Evolutionary conservation across 2,888 invertebrate genomes (phyloP).

Genomic region (Julus scandinavius): DNA sequence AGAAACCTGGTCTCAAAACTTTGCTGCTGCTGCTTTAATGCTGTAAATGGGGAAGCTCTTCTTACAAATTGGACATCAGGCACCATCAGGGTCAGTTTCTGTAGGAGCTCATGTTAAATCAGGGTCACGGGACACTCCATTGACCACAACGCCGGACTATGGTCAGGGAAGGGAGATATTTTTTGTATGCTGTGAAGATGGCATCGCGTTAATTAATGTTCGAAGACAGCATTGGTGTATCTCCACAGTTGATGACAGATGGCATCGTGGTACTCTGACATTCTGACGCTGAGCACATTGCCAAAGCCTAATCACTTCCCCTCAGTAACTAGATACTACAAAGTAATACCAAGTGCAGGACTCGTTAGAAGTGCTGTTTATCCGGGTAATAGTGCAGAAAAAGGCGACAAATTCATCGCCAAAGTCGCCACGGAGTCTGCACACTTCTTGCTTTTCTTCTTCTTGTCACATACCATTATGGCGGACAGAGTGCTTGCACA

Average conservation of each 20-base stretch:
- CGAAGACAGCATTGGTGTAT: background rate
- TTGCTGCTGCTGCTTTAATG: too few relatives aligned
- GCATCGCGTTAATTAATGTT: slow-evolving; percentile 3
- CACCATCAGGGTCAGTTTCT: background rate
- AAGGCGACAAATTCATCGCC: slow-evolving; percentile 51
- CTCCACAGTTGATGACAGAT: slow-evolving; percentile 30
- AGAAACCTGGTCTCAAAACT: too few relatives aligned
- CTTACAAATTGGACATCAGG: too few relatives aligned
- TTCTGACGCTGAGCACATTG: slow-evolving; percentile 19
- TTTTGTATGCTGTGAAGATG: background rate
- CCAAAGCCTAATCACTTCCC: slow-evolving; percentile 53
- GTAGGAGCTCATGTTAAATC: background rate
- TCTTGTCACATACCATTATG: slow-evolving; percentile 48
- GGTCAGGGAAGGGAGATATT: background rate
- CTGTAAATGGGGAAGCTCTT: too few relatives aligned
- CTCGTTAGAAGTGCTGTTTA: background rate
- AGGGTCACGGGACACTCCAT: background rate
- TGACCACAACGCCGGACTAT: slow-evolving; percentile 3
- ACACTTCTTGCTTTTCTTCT: background rate
- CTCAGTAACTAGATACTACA: slow-evolving; percentile 50
- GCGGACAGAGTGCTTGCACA: background rate
- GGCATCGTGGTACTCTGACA: slow-evolving; percentile 26
- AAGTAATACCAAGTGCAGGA: slow-evolving; percentile 45
- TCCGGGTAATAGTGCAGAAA: slow-evolving; percentile 28
- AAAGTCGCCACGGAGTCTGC: slow-evolving; percentile 49